Base-by-base conservation (phyloP, 53 echinoderm and acorn worm genomes). In the Crossaster papposus region DNA sequence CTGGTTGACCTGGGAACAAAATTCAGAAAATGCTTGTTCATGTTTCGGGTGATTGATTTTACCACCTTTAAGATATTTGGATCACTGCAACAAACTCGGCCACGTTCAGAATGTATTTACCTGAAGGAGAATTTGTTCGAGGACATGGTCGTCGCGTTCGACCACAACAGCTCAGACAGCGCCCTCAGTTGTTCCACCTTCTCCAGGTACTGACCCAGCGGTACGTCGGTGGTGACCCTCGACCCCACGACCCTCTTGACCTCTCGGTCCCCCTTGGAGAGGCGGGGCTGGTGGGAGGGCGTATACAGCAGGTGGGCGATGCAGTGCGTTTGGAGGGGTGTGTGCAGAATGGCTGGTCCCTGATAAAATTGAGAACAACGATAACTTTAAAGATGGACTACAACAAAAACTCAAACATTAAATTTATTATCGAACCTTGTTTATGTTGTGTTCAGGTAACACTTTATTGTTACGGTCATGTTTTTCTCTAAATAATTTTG, bases 171-270 rank as follows among this genome's bases (percentile, higher is more conserved):
- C 64, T 90, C 74, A 4, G 76, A 75, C 4, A 99, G 23, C 51
- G 89, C 94, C 62, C 80, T 36, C 14, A 99, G 88, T 35, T 96
- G 99, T 6, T 85, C 89, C 14, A 90, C 83, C 77, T 96, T 92
- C 68, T 92, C 95, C 76, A 89, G 82, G 94, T 92, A 94, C 73
- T 93, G 92, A 15, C 77, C 92, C 33, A 99, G 90, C 50, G 94
- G 89, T 33, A 97, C 80, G 20, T 65, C 88, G 20, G 53, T 74
- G 1, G 55, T 82, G 51, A 75, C 92, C 50, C 51, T 81, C 80
- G 91, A 81, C 75, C 38, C 82, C 12, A 34, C 15, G n/a, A 51
- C 31, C 72, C 78, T 80, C 63, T 64, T 29, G 35, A 55, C 64
- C 79, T 70, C 89, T 18, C 78, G 37, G 17, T 82, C 15, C 7